Conservation (phyloP, 2,888 invertebrate genomes). For the Drosophila mettleri region DNA sequence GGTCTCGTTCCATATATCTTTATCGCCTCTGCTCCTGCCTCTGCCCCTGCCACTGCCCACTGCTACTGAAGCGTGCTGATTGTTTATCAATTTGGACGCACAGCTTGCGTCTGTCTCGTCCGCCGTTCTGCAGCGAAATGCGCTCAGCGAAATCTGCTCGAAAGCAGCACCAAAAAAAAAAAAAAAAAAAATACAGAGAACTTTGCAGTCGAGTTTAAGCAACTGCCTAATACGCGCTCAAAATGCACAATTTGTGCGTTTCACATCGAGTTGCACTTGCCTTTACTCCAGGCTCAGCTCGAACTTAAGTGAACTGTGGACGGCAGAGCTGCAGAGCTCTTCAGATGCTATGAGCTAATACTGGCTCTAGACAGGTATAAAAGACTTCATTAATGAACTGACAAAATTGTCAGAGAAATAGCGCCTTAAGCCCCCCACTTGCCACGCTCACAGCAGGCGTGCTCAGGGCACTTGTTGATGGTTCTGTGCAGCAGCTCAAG, state of each 20-base stretch:
- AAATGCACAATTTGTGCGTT: too few relatives aligned
- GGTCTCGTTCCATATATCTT: slow-evolving; percentile 2
- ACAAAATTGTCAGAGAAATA: too few relatives aligned
- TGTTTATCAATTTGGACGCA: slow-evolving; percentile 28
- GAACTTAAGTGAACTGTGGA: too few relatives aligned
- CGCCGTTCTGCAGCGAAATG: slow-evolving; percentile 76
- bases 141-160: slow-evolving; percentile 57
- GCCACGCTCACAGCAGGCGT: neutral
- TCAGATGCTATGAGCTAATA: too few relatives aligned
- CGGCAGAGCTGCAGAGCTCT: too few relatives aligned
- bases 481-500: neutral
- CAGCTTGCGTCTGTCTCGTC: slow-evolving; percentile 48
- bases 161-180: slow-evolving; percentile 33
- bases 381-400: neutral
- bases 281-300: too few relatives aligned
- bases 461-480: neutral
- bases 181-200: too few relatives aligned
- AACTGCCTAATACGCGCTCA: neutral
- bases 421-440: too few relatives aligned
- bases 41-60: neutral
- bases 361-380: too few relatives aligned
- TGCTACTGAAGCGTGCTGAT: slow-evolving; percentile 19
- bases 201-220: neutral
- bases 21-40: neutral
- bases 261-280: too few relatives aligned